A percentile compares a stretch with the other conserved stretches of the same genome.
Conservation (phyloP, 1,140 invertebrate genomes). For the Lasioglossum albipes region DNA sequence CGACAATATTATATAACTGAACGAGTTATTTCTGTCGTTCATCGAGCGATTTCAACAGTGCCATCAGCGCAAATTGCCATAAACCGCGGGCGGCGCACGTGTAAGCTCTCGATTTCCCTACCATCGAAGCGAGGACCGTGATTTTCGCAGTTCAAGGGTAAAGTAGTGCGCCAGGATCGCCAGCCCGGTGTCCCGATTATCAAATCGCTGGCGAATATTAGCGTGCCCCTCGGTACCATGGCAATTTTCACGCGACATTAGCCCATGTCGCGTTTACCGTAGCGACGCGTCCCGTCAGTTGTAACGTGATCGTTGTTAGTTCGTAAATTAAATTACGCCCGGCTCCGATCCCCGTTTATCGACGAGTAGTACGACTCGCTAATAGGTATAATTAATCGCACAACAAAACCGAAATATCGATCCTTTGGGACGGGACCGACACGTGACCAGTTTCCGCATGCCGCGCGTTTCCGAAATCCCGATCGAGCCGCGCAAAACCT, state of each 20-base stretch:
- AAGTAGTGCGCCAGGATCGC: not conserved
- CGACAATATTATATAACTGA: too few species aligned
- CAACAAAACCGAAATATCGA: slow-evolving; percentile 56
- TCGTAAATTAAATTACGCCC: slow-evolving; percentile 59
- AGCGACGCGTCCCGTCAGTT: slow-evolving; percentile 36
- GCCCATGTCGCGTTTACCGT: slow-evolving; percentile 39
- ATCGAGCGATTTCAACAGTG: too few species aligned
- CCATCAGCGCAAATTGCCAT: too few species aligned
- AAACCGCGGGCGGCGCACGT: too few species aligned
- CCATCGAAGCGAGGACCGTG: too few species aligned
- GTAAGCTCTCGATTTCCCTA: too few species aligned
- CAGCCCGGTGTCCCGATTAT: not conserved
- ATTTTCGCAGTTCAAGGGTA: not conserved
- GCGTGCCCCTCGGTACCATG: slow-evolving; percentile 8
- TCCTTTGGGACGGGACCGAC: not conserved
- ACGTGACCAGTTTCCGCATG: not conserved
- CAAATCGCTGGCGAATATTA: slow-evolving; percentile 18
- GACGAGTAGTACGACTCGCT: slow-evolving; percentile 50
- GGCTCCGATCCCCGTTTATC: slow-evolving; percentile 44
- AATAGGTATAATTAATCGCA: slow-evolving; percentile 62
- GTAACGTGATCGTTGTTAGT: slow-evolving; percentile 48
- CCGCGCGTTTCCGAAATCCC: not conserved
- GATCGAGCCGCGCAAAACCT: slow-evolving; percentile 13
- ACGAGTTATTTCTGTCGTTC: too few species aligned
- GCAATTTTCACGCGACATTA: slow-evolving; percentile 49